These are phyloP conservation scores for Acanthis flammea DNA, from an alignment of 2,797 vertebrate genomes.

Conservation along the genomic window DNA sequence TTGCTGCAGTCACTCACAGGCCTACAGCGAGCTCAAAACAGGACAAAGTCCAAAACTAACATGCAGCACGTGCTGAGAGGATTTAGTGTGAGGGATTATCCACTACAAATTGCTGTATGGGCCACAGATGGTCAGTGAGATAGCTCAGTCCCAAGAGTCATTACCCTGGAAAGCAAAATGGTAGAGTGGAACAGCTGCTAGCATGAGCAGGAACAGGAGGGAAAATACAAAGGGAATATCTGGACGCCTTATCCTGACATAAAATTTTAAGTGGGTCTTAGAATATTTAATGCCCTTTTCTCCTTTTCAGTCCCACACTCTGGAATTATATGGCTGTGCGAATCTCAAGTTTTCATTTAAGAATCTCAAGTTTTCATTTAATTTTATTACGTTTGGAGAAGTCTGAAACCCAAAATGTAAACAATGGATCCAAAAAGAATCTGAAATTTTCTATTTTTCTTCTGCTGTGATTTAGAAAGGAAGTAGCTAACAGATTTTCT, in stretches of 20 bases:
- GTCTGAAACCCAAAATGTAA: not conserved
- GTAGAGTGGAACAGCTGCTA: not conserved
- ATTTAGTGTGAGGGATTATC: constrained; percentile 18
- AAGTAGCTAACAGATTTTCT: not conserved
- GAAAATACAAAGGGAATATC: not conserved
- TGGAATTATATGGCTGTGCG: not conserved
- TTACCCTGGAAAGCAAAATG: constrained; percentile 31
- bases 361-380: not conserved
- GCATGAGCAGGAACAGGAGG: not conserved
- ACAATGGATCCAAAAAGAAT: not conserved
- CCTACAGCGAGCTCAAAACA: not conserved
- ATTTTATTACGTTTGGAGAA: not conserved
- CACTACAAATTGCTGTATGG: constrained; percentile 15
- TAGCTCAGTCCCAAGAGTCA: not conserved
- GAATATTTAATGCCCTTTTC: not conserved
- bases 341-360: not conserved
- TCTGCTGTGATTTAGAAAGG: not conserved
- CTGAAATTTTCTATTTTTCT: not conserved
- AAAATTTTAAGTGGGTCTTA: not conserved
- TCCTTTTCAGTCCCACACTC: not conserved
- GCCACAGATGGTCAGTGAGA: constrained; percentile 53
- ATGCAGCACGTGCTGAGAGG: not conserved
- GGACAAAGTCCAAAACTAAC: constrained; percentile 40
- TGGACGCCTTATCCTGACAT: not conserved
- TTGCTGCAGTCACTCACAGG: not conserved